Evolutionary conservation across 2,888 invertebrate species (phyloP).

Genomic region (Heliconius erato): DNA sequence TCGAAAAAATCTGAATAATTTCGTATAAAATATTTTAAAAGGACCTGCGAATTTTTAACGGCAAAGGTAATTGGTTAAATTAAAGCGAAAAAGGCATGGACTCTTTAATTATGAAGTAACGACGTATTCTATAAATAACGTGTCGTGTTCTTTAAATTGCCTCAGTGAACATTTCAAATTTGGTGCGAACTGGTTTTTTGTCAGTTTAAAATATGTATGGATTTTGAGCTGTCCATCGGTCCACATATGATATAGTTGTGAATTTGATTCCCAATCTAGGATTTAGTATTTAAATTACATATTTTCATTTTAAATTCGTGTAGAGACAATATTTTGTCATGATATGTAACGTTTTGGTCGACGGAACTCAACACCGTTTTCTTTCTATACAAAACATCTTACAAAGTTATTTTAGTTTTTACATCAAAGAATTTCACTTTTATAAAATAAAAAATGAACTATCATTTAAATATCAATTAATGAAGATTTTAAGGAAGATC

Average conservation of each 20-base stretch:
- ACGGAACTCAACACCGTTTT: neutral
- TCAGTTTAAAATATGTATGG: neutral
- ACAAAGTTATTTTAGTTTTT: no score
- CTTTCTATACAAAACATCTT: no score
- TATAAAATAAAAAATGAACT: neutral
- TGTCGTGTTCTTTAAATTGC: slow-evolving; percentile 5
- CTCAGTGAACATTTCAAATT: slow-evolving; percentile 3
- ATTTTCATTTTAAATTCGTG: neutral
- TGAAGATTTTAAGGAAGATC: slow-evolving; percentile 4
- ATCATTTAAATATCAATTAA: slow-evolving; percentile 5
- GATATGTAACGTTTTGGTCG: neutral
- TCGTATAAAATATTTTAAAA: slow-evolving; percentile 15
- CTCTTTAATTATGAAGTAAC: slow-evolving; percentile 28
- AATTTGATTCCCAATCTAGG: neutral
- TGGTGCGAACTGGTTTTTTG: slow-evolving; percentile 2
- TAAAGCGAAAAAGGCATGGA: slow-evolving; percentile 26
- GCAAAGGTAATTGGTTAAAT: slow-evolving; percentile 25
- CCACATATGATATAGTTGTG: neutral
- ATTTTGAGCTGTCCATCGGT: neutral
- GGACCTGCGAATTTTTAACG: neutral
- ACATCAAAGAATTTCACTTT: neutral
- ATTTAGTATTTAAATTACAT: neutral
- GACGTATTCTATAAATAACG: slow-evolving; percentile 23
- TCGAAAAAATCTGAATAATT: slow-evolving; percentile 17
- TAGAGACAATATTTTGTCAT: neutral